Percentiles rank a stretch among this genome's conserved stretches.
Evolutionary conservation across 2,888 invertebrate species (phyloP).

Genomic region (Plagiodera versicolora): DNA sequence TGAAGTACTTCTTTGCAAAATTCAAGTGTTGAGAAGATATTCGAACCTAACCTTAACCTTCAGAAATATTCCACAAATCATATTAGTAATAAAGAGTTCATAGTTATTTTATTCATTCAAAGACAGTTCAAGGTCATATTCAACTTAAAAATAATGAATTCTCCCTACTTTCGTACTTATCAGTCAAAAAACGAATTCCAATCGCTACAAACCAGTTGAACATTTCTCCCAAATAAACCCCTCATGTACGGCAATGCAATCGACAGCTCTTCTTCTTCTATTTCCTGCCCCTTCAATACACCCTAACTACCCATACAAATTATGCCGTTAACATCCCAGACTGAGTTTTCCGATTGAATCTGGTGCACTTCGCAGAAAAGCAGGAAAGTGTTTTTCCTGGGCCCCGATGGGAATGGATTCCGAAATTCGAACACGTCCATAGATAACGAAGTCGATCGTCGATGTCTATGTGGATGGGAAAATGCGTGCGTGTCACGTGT

Average conservation of each 20-base stretch:
- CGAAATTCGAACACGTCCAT: constrained; percentile 6
- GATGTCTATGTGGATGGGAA: constrained; percentile 3
- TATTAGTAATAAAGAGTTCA: no score
- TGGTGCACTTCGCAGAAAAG: constrained; percentile 13
- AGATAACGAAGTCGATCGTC: background rate
- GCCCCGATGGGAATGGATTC: background rate
- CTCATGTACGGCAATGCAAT: constrained; percentile 19
- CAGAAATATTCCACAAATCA: no score
- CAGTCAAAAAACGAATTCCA: no score
- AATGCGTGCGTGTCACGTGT: background rate
- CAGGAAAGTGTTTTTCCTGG: constrained; percentile 12
- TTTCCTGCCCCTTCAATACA: constrained; percentile 47
- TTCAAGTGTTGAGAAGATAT: no score
- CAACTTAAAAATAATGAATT: no score
- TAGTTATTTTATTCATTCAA: no score
- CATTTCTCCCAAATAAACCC: background rate
- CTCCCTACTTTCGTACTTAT: no score
- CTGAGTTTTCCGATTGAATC: constrained; percentile 32
- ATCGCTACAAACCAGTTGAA: no score
- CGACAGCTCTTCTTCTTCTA: constrained; percentile 40
- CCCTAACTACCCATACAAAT: constrained; percentile 44
- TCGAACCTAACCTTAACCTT: no score
- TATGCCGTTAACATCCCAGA: constrained; percentile 43
- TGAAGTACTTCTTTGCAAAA: no score
- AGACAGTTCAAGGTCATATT: no score